Evolutionary conservation across 2,797 vertebrate species (phyloP).

Genomic region (Sebastes aleutianus): DNA sequence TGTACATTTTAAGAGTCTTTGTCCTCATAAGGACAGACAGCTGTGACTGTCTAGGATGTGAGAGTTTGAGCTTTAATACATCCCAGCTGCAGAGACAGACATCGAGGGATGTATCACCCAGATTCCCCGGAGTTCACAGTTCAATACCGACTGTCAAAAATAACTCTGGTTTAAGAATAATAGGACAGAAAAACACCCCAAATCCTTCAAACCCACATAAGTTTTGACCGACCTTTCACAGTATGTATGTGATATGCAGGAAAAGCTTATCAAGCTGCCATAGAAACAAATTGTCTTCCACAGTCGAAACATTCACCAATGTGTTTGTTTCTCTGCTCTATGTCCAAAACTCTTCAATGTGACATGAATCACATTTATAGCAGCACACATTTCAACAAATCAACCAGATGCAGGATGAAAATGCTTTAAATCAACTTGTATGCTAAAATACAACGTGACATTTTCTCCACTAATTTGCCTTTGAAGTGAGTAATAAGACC

Average conservation of each 20-base stretch:
- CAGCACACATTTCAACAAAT: not conserved
- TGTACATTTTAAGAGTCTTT: constrained; percentile 26
- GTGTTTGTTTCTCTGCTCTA: too few species aligned
- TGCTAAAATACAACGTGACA: not conserved
- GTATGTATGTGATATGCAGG: not conserved
- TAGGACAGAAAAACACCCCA: not conserved
- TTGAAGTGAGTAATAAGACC: not conserved
- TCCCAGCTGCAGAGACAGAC: not conserved
- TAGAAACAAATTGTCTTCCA: not conserved
- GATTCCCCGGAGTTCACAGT: constrained; percentile 1
- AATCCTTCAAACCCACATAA: not conserved
- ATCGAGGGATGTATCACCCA: not conserved
- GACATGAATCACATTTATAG: not conserved
- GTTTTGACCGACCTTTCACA: not conserved
- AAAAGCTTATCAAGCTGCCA: not conserved
- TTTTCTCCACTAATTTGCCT: constrained; percentile 21
- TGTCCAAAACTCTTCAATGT: not conserved
- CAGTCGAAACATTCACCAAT: not conserved
- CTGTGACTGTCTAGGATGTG: not conserved
- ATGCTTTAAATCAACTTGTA: not conserved
- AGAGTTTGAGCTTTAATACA: not conserved
- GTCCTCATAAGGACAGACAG: not conserved
- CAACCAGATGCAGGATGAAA: not conserved
- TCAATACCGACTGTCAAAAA: constrained; percentile 6
- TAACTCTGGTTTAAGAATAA: not conserved